Evolutionary conservation across 2,113 vertebrate genomes (phyloP).

Genomic region (Odontesthes bonariensis): DNA sequence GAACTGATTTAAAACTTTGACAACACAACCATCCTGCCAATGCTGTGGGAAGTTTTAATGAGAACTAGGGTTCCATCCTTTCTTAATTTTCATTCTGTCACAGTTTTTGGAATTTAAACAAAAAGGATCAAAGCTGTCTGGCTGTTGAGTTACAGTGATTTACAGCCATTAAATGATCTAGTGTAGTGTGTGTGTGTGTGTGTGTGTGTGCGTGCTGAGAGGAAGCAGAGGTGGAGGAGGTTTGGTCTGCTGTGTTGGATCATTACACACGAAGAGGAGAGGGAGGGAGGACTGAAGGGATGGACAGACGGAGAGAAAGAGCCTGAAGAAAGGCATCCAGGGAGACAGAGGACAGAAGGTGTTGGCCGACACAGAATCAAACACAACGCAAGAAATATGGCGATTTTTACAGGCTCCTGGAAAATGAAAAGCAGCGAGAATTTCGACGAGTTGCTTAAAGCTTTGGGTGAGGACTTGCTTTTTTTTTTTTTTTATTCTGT

Average conservation of each 20-base stretch:
- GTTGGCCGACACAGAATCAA: conserved; percentile 26
- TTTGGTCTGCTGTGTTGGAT: conserved; percentile 54
- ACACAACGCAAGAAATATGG: conserved; percentile 80
- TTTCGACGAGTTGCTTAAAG: conserved; percentile 93
- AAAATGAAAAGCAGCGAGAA: conserved; percentile 94
- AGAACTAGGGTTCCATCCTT: no score
- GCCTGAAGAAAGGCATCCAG: conserved; percentile 53
- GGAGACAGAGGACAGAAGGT: conserved; percentile 55
- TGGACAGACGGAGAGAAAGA: conserved; percentile 41
- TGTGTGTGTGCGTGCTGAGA: conserved; percentile 39
- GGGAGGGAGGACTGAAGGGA: conserved; percentile 36
- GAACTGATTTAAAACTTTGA: no score
- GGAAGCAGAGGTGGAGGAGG: conserved; percentile 33
- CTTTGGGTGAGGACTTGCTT: conserved; percentile 84
- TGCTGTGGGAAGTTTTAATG: no score
- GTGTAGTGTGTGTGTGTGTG: no score
- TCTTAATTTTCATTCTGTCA: no score
- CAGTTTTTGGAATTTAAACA: no score
- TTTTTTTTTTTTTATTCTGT: background rate
- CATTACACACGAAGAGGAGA: conserved; percentile 58
- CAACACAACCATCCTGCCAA: no score
- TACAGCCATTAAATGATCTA: no score
- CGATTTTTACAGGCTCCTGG: conserved; percentile 91
- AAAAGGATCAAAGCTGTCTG: no score
- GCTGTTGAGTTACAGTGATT: no score